Percentiles rank a stretch among this genome's conserved stretches.
These are phyloP conservation scores for Noctua janthina DNA, from an alignment of 2,888 invertebrate genomes.

Conservation along the genomic window DNA sequence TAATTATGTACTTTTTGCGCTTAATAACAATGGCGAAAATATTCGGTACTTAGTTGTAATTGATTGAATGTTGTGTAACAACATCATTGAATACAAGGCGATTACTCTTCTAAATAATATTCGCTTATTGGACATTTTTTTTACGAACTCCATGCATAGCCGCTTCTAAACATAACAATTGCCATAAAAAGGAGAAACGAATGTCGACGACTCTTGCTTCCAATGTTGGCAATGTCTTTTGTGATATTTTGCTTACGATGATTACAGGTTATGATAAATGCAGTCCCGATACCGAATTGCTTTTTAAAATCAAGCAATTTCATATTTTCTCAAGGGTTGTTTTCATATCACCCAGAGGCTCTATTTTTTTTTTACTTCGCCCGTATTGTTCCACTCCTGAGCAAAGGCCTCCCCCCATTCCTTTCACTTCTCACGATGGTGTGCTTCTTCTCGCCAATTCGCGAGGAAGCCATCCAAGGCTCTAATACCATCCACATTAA, in stretches of 20 bases:
- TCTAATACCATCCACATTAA: conserved; percentile 58
- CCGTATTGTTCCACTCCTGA: too few species aligned
- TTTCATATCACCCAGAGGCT: background rate
- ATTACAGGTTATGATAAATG: background rate
- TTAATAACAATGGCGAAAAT: conserved; percentile 43
- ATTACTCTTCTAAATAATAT: conserved; percentile 19
- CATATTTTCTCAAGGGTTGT: background rate
- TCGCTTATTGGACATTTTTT: background rate
- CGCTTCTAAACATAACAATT: background rate
- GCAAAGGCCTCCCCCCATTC: too few species aligned
- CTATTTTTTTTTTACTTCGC: background rate
- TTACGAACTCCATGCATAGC: background rate
- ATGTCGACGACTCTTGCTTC: background rate
- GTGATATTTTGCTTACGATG: background rate
- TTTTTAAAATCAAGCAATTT: background rate
- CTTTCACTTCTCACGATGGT: too few species aligned
- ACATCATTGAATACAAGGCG: background rate
- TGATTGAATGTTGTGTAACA: conserved; percentile 49
- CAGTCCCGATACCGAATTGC: too few species aligned
- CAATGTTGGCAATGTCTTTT: background rate
- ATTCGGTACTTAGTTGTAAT: conserved; percentile 26
- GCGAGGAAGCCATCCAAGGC: background rate
- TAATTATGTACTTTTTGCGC: conserved; percentile 60
- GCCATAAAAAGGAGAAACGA: background rate
- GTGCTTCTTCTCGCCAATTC: too few species aligned